These are phyloP conservation scores for Chorisops tibialis DNA, from an alignment of 2,888 invertebrate genomes.

Conservation along the genomic window DNA sequence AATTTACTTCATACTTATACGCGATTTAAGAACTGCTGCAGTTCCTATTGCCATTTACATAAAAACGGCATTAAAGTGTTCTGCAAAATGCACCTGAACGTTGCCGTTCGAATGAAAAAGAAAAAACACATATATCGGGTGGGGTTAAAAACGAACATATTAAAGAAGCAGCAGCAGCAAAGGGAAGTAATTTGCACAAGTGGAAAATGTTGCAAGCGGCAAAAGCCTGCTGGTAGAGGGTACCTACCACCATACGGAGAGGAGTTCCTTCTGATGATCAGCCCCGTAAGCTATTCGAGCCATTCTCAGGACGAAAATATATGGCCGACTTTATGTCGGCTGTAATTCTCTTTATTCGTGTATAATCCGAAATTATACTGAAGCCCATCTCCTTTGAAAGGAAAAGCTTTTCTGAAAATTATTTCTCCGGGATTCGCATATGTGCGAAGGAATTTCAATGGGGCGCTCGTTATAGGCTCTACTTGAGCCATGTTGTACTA, in stretches of 20 bases:
- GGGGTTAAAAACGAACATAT: not conserved
- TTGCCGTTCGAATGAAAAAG: not conserved
- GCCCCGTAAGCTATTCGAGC: not conserved
- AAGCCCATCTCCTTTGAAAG: not conserved
- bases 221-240: not conserved
- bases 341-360: conserved; percentile 25
- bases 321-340: not conserved
- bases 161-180: conserved; percentile 14
- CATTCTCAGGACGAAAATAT: not conserved
- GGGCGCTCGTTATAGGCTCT: not conserved
- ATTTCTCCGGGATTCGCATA: conserved; percentile 20
- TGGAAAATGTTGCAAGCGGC: conserved; percentile 7
- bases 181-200: conserved; percentile 29
- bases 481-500: no score
- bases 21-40: conserved; percentile 25
- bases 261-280: not conserved
- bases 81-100: conserved; percentile 15
- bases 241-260: not conserved
- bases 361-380: conserved; percentile 21
- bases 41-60: conserved; percentile 24
- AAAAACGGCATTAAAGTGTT: conserved; percentile 23
- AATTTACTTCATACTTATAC: conserved; percentile 19
- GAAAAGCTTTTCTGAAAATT: conserved; percentile 22
- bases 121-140: not conserved
- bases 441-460: conserved; percentile 18